A percentile compares a stretch with the other conserved stretches of the same genome.
Evolutionary conservation across 2,797 vertebrate species (phyloP).

Genomic region (Tinamus major): DNA sequence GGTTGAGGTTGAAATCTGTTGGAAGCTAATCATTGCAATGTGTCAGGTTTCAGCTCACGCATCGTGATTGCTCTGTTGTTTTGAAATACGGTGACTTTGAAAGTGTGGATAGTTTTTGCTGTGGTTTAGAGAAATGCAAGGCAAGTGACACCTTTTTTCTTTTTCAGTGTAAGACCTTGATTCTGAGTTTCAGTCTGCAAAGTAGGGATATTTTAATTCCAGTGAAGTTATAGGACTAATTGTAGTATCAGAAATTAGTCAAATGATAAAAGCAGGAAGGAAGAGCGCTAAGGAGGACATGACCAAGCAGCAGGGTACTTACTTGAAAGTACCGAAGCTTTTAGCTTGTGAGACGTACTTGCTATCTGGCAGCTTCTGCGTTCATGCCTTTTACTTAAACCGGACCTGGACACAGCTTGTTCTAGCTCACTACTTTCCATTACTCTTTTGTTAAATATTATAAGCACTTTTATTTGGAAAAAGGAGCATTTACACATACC

Average conservation of each 20-base stretch:
- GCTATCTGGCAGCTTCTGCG: neutral
- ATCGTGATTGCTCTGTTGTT: neutral
- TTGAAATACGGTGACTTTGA: neutral
- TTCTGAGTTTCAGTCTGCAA: neutral
- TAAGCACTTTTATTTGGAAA: neutral
- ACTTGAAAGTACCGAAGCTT: neutral
- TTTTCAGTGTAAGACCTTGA: neutral
- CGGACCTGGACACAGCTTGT: neutral
- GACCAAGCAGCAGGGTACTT: neutral
- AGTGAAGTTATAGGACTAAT: neutral
- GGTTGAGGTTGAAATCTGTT: no score
- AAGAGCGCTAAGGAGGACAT: neutral
- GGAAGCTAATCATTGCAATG: neutral
- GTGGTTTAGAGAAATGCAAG: neutral
- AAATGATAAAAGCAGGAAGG: neutral
- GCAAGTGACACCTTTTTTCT: neutral
- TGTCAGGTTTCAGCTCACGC: neutral
- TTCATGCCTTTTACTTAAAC: neutral
- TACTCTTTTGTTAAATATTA: neutral
- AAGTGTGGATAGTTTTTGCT: neutral
- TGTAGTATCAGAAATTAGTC: neutral
- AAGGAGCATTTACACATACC: neutral
- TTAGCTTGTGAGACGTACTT: neutral
- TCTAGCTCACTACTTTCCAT: neutral
- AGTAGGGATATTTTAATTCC: neutral